A percentile compares a stretch with the other conserved stretches of the same genome.
Conservation (phyloP, 1,140 invertebrate genomes). For the Zophobas morio region DNA sequence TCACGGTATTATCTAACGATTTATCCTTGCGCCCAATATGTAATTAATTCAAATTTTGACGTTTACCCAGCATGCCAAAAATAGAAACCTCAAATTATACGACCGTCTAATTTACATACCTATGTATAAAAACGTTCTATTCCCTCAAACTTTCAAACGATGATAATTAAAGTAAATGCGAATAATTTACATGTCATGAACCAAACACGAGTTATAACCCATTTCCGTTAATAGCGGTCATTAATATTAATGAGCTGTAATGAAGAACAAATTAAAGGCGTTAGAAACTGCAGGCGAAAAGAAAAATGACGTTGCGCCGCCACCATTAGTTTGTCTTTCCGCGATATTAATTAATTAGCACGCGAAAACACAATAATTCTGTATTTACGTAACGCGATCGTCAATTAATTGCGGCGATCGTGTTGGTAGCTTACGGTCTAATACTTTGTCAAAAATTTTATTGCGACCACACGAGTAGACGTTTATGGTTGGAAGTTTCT, state of each 20-base stretch:
- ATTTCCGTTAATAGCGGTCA: slow-evolving; percentile 47
- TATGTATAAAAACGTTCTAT: slow-evolving; percentile 24
- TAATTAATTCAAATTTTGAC: slow-evolving; percentile 31
- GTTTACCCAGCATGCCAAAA: slow-evolving; percentile 24
- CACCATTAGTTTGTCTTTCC: slow-evolving; percentile 5
- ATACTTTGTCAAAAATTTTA: slow-evolving; percentile 58
- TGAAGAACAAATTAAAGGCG: slow-evolving; percentile 47
- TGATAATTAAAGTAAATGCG: slow-evolving; percentile 48
- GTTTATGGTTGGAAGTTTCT: slow-evolving; percentile 54
- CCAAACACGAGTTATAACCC: slow-evolving; percentile 44
- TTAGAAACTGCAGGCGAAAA: slow-evolving; percentile 14
- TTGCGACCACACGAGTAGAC: slow-evolving; percentile 50
- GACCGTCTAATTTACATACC: background rate
- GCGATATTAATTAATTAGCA: slow-evolving; percentile 34
- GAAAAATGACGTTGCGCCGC: slow-evolving; percentile 12
- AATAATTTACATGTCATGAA: slow-evolving; percentile 48
- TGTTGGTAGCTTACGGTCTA: slow-evolving; percentile 28
- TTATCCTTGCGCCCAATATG: slow-evolving; percentile 11
- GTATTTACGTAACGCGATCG: slow-evolving; percentile 15
- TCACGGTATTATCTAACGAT: slow-evolving; percentile 13
- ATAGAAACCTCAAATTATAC: slow-evolving; percentile 10
- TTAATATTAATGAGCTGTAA: slow-evolving; percentile 47
- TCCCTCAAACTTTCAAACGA: slow-evolving; percentile 37
- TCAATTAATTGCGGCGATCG: slow-evolving; percentile 8
- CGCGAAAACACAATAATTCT: slow-evolving; percentile 12